Evolutionary conservation across 2,113 vertebrate species (phyloP).

Genomic region (Actenoides hombroni): DNA sequence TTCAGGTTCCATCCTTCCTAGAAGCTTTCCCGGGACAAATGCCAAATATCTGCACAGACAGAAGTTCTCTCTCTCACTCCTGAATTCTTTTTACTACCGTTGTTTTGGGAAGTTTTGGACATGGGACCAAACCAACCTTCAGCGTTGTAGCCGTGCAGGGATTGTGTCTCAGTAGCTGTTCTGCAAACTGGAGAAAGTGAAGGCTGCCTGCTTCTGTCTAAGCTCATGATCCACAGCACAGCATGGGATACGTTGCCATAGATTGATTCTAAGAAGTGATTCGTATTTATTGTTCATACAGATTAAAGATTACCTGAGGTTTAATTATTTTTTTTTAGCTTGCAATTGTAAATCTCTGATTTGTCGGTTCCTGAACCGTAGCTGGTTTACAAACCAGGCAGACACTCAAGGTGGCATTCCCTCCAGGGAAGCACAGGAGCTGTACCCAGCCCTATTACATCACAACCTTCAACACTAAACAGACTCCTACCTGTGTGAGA

Average conservation of each 20-base stretch:
- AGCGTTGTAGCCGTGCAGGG: background rate
- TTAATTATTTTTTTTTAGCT: background rate
- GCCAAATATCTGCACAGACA: background rate
- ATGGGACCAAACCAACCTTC: background rate
- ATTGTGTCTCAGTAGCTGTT: background rate
- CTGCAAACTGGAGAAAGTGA: background rate
- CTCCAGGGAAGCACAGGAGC: background rate
- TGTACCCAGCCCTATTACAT: rapidly evolving
- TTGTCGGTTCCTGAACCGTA: background rate
- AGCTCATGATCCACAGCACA: background rate
- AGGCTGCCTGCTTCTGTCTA: background rate
- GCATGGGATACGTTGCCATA: rapidly evolving
- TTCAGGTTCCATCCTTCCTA: background rate
- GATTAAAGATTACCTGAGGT: background rate
- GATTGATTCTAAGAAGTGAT: background rate
- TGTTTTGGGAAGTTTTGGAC: background rate
- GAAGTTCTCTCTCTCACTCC: background rate
- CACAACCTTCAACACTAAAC: background rate
- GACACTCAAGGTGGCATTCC: rapidly evolving
- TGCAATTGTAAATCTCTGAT: background rate
- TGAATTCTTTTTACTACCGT: background rate
- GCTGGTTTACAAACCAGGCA: background rate
- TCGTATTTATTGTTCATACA: background rate
- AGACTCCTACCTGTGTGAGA: background rate
- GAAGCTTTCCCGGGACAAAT: background rate